Evolutionary conservation across 2,888 invertebrate genomes (phyloP).

Genomic region (Conistra vaccinii): DNA sequence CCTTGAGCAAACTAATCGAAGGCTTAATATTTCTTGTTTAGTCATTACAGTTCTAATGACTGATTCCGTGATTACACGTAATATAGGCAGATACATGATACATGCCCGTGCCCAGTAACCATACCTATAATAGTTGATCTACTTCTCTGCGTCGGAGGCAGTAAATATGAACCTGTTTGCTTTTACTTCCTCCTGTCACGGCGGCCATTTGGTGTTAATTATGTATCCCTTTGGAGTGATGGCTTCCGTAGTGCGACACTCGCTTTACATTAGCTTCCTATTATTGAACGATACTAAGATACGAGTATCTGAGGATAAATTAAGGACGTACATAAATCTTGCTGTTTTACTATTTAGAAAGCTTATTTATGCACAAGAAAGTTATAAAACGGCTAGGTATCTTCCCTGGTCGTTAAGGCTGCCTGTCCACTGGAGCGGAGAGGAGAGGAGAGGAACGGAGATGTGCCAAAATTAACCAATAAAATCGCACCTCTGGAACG

Average conservation of each 20-base stretch:
- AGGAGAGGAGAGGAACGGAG: too few relatives aligned
- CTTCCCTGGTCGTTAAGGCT: background rate
- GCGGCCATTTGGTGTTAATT: constrained; percentile 37
- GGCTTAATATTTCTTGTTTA: constrained; percentile 17
- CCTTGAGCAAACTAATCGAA: background rate
- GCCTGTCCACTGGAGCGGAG: too few relatives aligned
- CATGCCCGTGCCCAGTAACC: constrained; percentile 6
- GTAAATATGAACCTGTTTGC: constrained; percentile 42
- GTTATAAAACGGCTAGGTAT: background rate
- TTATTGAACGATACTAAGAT: constrained; percentile 25
- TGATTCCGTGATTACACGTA: constrained; percentile 17
- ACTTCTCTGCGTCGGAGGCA: constrained; percentile 7
- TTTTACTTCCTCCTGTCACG: constrained; percentile 25
- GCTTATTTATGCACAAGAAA: background rate
- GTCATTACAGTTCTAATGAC: constrained; percentile 15
- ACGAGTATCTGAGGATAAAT: constrained; percentile 9
- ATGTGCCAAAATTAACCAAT: too few relatives aligned
- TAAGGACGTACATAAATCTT: background rate
- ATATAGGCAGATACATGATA: constrained; percentile 8
- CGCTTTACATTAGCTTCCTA: constrained; percentile 16
- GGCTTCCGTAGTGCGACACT: constrained; percentile 35
- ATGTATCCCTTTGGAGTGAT: constrained; percentile 38
- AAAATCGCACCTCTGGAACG: too few relatives aligned
- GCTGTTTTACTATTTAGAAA: background rate
- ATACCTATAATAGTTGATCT: constrained; percentile 28